Evolutionary conservation across 2,797 vertebrate species (phyloP).

Genomic region (Gadopsis marmoratus): DNA sequence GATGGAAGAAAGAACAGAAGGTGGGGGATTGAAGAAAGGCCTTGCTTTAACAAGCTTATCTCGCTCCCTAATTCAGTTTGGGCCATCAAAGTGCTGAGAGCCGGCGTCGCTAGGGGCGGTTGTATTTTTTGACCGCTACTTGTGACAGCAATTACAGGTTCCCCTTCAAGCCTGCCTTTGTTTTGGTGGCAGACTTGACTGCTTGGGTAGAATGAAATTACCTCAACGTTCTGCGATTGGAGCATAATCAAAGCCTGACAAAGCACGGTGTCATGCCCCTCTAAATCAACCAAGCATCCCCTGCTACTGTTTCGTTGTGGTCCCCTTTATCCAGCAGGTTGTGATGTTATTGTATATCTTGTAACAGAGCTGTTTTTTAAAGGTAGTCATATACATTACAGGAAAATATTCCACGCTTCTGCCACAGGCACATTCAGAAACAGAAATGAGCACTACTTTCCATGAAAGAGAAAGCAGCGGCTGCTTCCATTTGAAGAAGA

Average conservation of each 20-base stretch:
- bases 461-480: slow-evolving; percentile 1
- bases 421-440: slow-evolving; percentile 7
- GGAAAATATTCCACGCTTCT: slow-evolving; percentile 10
- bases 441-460: slow-evolving; percentile 10
- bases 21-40: slow-evolving; percentile 52
- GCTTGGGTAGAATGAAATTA: slow-evolving; percentile 77
- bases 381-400: slow-evolving; percentile 38
- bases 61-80: slow-evolving; percentile 77
- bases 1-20: slow-evolving; percentile 61
- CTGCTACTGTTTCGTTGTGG: slow-evolving; percentile 35
- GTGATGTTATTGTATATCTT: slow-evolving; percentile 42
- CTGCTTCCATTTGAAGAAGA: slow-evolving; percentile 30
- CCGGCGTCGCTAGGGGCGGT: slow-evolving; percentile 57
- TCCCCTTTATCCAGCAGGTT: slow-evolving; percentile 35
- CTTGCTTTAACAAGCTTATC: slow-evolving; percentile 82
- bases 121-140: slow-evolving; percentile 83
- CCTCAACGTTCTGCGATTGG: slow-evolving; percentile 68
- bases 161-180: slow-evolving; percentile 77
- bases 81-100: slow-evolving; percentile 77
- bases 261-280: slow-evolving; percentile 65
- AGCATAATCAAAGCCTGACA: slow-evolving; percentile 78
- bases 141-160: slow-evolving; percentile 84
- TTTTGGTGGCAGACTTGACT: slow-evolving; percentile 76
- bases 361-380: slow-evolving; percentile 48
- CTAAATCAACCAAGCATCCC: slow-evolving; percentile 57